Conservation (phyloP, 2,113 vertebrate species). For the Haemorhous mexicanus region DNA sequence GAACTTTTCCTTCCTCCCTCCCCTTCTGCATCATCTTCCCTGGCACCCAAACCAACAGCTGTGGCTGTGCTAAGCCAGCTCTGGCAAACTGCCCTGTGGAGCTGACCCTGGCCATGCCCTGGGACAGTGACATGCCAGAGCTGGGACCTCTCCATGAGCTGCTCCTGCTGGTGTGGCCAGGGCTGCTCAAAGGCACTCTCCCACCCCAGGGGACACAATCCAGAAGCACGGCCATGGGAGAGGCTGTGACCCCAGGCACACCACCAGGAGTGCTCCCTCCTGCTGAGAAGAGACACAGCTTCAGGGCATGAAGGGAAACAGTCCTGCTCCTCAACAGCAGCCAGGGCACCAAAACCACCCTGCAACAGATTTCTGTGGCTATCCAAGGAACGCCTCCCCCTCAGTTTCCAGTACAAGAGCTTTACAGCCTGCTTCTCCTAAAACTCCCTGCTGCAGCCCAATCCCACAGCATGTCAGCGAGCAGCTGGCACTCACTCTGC, state of each 20-base stretch:
- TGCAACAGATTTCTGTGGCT: accelerated
- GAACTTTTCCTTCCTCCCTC: slow-evolving; percentile 18
- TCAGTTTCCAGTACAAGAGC: background rate
- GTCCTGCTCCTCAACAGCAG: background rate
- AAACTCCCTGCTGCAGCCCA: background rate
- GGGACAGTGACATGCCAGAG: background rate
- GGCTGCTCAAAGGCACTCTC: background rate
- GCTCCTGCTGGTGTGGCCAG: background rate
- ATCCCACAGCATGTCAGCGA: background rate
- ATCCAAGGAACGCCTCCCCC: background rate
- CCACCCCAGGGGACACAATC: background rate
- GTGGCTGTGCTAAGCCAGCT: background rate
- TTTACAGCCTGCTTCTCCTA: background rate
- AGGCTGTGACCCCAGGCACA: background rate
- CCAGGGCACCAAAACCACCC: background rate
- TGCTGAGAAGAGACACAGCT: background rate
- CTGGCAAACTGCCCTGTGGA: background rate
- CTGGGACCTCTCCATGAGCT: background rate
- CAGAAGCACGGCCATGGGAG: accelerated
- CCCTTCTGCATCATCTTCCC: background rate
- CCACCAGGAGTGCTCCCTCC: background rate
- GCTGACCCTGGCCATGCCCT: accelerated
- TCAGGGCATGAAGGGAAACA: background rate
- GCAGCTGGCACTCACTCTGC: background rate
- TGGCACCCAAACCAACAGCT: background rate